Base-by-base conservation (phyloP, 2,797 vertebrate genomes). In the Eutrigla gurnardus region DNA sequence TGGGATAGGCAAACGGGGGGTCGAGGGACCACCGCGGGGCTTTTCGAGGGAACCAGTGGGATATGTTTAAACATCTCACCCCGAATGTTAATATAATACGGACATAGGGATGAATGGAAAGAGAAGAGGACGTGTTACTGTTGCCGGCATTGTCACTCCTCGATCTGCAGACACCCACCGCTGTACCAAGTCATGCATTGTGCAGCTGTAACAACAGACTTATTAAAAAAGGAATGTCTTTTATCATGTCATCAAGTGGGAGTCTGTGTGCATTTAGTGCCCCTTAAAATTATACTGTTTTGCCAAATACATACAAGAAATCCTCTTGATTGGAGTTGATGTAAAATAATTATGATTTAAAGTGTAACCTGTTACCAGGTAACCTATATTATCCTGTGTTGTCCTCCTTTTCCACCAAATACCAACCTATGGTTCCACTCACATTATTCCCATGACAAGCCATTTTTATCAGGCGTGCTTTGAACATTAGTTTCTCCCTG, bases 11-110 rank as follows among this genome's bases (percentile, higher is more conserved):
- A 49, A 35, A 50, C 46, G 43, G 11, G 57, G 69, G 73, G 62
- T 65, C 65, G 60, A 10, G 58, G 66, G 45, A 70, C 46, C 75
- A 79, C 58, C 74, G 25, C 54, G 60, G 70, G 25, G 10, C 13
- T n/a, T 60, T 49, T 7, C 0, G 7, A 15, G 49, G 35, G 43
- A 66, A 37, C 25, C 40, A 18, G 36, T 15, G 60, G 50, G 11
- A 45, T 11, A 35, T 12, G 25, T 25, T 25, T 25, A 25, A 25
- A 25, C 25, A 2, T 2, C 25, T 25, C 47, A 12, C 18, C 32
- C 12, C n/a, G 0, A 35, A 32, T 7, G 7, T 14, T 8, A 10
- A 36, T 50, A 10, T 25, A 60, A 36, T 40, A 7, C 12, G 3
- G 17, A 1, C 7, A n/a, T 3, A 11, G 13, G 17, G 6, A 9